phyloP scores from a whole-genome alignment of 2,888 invertebrate genomes.

The Eretmocerus hayati region DNA sequence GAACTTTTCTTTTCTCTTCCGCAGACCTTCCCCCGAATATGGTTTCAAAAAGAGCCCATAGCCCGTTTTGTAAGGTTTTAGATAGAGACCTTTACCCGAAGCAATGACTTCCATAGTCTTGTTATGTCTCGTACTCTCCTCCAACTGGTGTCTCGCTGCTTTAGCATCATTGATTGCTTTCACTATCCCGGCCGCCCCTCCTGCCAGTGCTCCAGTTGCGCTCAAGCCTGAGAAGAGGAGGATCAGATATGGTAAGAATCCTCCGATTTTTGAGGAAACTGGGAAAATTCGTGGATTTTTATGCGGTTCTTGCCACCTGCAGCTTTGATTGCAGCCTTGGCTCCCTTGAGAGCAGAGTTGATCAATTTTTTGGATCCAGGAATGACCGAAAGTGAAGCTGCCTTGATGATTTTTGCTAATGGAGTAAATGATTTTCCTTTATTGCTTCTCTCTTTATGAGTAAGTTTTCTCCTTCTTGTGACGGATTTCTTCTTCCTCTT shows the following conservation, averaged over 20 bases:
- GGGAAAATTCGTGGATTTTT: background rate
- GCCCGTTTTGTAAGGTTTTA: background rate
- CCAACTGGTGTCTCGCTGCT: background rate
- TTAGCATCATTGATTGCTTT: background rate
- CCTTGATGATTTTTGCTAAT: no score
- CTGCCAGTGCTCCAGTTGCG: background rate
- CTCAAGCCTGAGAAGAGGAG: no score
- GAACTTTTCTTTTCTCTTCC: background rate
- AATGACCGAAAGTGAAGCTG: background rate
- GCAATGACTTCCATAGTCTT: background rate
- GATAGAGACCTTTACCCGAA: background rate
- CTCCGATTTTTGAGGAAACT: no score
- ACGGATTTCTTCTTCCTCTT: no score
- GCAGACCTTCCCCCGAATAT: background rate
- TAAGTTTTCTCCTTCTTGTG: no score
- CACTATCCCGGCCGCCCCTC: no score
- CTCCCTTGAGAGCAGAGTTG: background rate
- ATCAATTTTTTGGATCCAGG: background rate
- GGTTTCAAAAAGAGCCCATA: background rate
- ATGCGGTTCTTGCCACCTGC: background rate
- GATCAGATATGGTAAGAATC: no score
- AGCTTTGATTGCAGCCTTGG: background rate
- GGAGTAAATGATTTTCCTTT: no score
- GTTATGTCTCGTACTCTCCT: background rate
- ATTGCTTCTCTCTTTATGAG: no score